These are phyloP conservation scores for Dermatemys mawii DNA, from an alignment of 2,113 vertebrate genomes.

Conservation along the genomic window DNA sequence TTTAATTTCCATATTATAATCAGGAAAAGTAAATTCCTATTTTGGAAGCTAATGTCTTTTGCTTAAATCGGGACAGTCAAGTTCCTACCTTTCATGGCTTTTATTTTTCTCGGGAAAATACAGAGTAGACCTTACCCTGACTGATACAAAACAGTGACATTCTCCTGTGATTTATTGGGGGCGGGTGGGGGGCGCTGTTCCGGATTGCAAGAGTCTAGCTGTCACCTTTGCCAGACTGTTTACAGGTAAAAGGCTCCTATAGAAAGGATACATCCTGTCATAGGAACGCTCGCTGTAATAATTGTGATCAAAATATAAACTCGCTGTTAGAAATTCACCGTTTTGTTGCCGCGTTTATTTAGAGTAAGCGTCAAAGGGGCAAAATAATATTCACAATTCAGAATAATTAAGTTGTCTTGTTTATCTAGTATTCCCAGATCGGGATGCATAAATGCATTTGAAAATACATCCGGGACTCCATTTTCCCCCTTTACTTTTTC, in stretches of 20 bases:
- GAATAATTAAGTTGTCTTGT: not conserved
- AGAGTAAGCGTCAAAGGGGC: not conserved
- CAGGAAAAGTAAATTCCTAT: not conserved
- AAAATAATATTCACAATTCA: slow-evolving; percentile 28
- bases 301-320: not conserved
- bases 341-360: not conserved
- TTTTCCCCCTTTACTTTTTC: not conserved
- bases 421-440: not conserved
- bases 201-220: not conserved
- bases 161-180: not conserved
- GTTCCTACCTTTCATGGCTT: not conserved
- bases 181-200: fast-evolving
- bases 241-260: not conserved
- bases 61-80: not conserved
- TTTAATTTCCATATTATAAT: not conserved
- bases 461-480: not conserved
- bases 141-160: not conserved
- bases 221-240: not conserved
- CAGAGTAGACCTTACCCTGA: not conserved
- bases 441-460: not conserved
- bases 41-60: not conserved
- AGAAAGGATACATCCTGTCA: not conserved
- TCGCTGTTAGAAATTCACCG: not conserved
- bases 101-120: slow-evolving; percentile 4
- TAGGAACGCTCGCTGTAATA: not conserved